A percentile compares a stretch with the other conserved stretches of the same genome.
phyloP scores from a whole-genome alignment of 2,888 invertebrate species.

The Oscheius sp. region DNA sequence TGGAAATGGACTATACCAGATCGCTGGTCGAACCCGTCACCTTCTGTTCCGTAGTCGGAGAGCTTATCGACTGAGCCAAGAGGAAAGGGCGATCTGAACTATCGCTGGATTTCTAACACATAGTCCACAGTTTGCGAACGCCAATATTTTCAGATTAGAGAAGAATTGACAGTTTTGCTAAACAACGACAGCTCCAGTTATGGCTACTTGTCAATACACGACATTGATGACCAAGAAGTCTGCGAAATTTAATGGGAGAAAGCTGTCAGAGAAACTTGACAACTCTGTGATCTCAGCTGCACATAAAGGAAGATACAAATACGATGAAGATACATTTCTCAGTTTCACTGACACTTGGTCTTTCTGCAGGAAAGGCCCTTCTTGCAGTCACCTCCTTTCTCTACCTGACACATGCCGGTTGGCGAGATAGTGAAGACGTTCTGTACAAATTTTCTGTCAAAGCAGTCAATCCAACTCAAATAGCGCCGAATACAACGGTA shows the following conservation, averaged over 20 bases:
- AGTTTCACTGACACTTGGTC: background rate
- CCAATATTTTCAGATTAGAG: slow-evolving; percentile 26
- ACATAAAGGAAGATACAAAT: background rate
- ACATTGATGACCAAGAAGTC: slow-evolving; percentile 17
- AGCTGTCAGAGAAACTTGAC: background rate
- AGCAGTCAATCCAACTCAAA: too few species aligned
- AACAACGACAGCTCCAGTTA: slow-evolving; percentile 59
- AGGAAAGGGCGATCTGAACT: too few species aligned
- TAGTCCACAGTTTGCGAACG: too few species aligned
- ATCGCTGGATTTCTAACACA: too few species aligned
- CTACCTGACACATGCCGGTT: slow-evolving; percentile 2
- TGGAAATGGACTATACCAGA: too few species aligned
- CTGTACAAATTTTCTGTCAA: background rate
- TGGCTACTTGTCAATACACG: slow-evolving; percentile 45
- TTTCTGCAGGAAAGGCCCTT: background rate
- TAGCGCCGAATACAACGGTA: too few species aligned
- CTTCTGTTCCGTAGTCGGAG: too few species aligned
- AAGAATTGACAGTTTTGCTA: slow-evolving; percentile 40
- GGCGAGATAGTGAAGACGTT: slow-evolving; percentile 2
- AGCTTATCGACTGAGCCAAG: too few species aligned
- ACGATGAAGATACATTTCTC: background rate
- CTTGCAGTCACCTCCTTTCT: slow-evolving; percentile 2
- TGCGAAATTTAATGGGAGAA: slow-evolving; percentile 14
- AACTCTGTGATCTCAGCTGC: background rate
- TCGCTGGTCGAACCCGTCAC: too few species aligned